Evolutionary conservation across 2,113 vertebrate genomes (phyloP), one percentile per base, ranked within the genome.

Genomic region (Synodontis membranacea): DNA sequence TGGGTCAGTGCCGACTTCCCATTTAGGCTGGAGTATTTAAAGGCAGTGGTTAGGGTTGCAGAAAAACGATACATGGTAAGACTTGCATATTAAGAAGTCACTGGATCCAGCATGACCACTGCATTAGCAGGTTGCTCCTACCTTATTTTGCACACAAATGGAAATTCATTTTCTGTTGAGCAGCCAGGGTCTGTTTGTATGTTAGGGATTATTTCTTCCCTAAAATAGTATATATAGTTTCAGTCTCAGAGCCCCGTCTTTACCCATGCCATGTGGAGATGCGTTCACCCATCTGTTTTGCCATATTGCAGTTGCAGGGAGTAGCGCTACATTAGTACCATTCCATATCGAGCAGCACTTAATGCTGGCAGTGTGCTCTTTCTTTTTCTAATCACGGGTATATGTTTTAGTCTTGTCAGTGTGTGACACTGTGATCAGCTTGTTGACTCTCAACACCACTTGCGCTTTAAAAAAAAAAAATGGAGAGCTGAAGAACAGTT

Each of bases 51-150:
- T 82, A 75, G 68, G 68, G 85, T 82, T 86, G 85, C 80, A 62
- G 79, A 56, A 86, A 86, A 86, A 72, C 3, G 80, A 82, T 86
- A 62, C 85, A 86, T 37, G 19, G 19, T 70, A 75, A 75, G 66
- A 74, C 80, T 72, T 86, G 80, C 66, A 74, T 82, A n/a, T 81
- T 82, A 86, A 82, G 81, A 50, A 72, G 84, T 70, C 62, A 72
- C 75, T 86, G 78, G 48, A 81, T 81, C 85, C 64, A 70, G 85
- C 31, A 79, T 72, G 28, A 68, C 46, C 19, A 46, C 37, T 80
- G 62, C 37, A 5, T 17, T 74, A 46, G 28, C 66, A 86, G 79
- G 66, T 81, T 70, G 39, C 79, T 58, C 37, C 50, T 34, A n/a
- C 64, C 25, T 75, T 9, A 44, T 82, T 82, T 86, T 74, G 48